These are phyloP conservation scores for Chamaedrilus cognettii DNA, from an alignment of 2,888 invertebrate species.

Conservation along the genomic window DNA sequence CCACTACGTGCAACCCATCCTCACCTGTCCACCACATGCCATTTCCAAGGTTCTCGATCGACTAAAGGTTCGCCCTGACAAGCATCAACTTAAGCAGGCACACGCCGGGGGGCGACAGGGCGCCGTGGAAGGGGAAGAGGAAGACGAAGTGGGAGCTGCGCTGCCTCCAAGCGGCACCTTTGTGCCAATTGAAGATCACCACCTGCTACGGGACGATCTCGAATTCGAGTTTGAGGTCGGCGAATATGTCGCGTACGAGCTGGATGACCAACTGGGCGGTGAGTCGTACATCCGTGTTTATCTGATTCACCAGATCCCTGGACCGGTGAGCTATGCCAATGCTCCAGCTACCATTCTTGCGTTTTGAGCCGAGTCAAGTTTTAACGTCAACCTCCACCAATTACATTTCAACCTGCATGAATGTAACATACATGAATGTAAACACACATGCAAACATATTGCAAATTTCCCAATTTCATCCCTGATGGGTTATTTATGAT, in stretches of 20 bases:
- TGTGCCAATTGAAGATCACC: constrained; percentile 41
- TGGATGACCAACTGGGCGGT: constrained; percentile 35
- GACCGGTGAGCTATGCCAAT: too few species aligned
- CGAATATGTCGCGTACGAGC: constrained; percentile 40
- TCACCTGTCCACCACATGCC: constrained; percentile 38
- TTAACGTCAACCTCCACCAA: too few species aligned
- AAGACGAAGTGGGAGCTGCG: constrained; percentile 21
- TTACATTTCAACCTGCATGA: too few species aligned
- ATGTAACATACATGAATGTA: too few species aligned
- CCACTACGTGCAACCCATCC: constrained; percentile 41
- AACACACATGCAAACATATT: too few species aligned
- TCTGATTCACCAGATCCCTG: too few species aligned
- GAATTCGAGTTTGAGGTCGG: constrained; percentile 36
- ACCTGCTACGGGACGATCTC: constrained; percentile 40
- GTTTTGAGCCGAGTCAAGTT: too few species aligned
- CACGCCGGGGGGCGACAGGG: constrained; percentile 9
- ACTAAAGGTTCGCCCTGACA: constrained; percentile 39
- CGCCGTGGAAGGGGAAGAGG: background rate
- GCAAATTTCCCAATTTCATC: too few species aligned
- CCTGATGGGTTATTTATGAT: too few species aligned
- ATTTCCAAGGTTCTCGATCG: constrained; percentile 40
- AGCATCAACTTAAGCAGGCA: constrained; percentile 29
- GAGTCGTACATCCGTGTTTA: constrained; percentile 34
- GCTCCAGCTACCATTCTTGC: too few species aligned
- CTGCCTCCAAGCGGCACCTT: constrained; percentile 40